phyloP scores from a whole-genome alignment of 1,140 invertebrate species.

The Eubasilissa regina region DNA sequence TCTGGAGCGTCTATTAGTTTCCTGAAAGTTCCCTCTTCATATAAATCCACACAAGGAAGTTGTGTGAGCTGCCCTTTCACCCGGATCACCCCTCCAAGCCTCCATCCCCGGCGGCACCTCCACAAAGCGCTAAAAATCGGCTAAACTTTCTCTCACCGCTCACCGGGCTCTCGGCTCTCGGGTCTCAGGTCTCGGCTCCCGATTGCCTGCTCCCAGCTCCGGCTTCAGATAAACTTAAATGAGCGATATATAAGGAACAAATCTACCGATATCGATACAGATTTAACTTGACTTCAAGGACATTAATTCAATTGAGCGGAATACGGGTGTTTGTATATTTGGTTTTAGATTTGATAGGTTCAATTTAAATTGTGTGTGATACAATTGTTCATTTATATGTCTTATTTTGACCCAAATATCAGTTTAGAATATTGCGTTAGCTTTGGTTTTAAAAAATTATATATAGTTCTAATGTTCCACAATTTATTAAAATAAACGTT shows the following conservation, averaged over 20 bases:
- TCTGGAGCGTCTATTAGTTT: conserved; percentile 56
- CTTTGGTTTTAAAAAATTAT: too few species aligned
- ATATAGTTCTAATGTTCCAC: too few species aligned
- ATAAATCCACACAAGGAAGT: conserved; percentile 59
- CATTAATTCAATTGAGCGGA: conserved; percentile 25
- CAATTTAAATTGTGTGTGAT: too few species aligned
- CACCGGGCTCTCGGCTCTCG: too few species aligned
- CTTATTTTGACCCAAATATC: too few species aligned
- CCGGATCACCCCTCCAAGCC: conserved; percentile 17
- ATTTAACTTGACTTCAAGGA: conserved; percentile 26
- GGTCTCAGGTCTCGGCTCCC: too few species aligned
- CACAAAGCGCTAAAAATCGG: conserved; percentile 54
- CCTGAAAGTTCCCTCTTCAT: conserved; percentile 57
- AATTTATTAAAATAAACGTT: too few species aligned
- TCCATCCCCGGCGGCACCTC: not conserved
- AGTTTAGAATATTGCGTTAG: too few species aligned
- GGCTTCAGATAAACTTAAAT: conserved; percentile 55
- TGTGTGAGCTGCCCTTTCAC: conserved; percentile 41
- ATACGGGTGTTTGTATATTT: not conserved
- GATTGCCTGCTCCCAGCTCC: not conserved
- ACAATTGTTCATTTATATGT: too few species aligned
- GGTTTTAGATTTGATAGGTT: not conserved
- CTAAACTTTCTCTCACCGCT: conserved; percentile 51
- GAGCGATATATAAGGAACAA: conserved; percentile 58
- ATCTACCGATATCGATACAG: conserved; percentile 49